Evolutionary conservation across 2,888 invertebrate genomes (phyloP), one percentile per base, ranked within the genome.

Genomic region (Acrobasis suavella): DNA sequence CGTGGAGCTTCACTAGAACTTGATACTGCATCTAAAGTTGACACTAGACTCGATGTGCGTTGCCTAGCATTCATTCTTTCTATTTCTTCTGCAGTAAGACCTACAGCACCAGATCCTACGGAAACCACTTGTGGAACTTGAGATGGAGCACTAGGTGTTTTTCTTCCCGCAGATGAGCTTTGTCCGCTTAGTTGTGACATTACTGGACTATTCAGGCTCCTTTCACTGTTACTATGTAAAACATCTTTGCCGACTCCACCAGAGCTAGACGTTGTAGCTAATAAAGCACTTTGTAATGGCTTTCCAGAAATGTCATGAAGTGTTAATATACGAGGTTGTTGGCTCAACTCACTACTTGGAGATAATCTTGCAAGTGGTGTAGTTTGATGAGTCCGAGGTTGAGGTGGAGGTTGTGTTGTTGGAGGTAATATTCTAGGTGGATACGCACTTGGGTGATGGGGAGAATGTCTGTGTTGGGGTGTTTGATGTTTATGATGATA

Each of bases 261-360:
- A 0, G 97, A 97, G 75, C 97, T 96, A 2, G 97, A 97, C 1
- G 97, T 97, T 6, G 98, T 97, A 6, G 97, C 98, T 65, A 98
- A 87, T 14, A 98, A 90, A 0, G 98, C 98, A 73, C 96, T 97
- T 82, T 98, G 98, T 58, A 98, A 85, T 0, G 98, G 98, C 80
- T 98, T 98, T 0, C 98, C 98, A 68, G 98, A 98, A 78, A 98
- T 97, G 81, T 98, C 98, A 84, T 98, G 97, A 46, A 98, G 91
- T 0, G 98, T 98, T n/a, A 98, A 90, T 75, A 98, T 98, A 70
- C 98, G 93, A 0, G 98, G 98, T 75, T 97, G 97, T 81, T 98
- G 98, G 72, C 98, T 98, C 68, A 98, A 89, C 85, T 98, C 98
- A 74, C 97, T 97, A 78, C 98, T 98, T 0, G 98, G 98, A 70